Base-by-base conservation (phyloP, 2,113 vertebrate genomes). In the Pelecanoides urinatrix region DNA sequence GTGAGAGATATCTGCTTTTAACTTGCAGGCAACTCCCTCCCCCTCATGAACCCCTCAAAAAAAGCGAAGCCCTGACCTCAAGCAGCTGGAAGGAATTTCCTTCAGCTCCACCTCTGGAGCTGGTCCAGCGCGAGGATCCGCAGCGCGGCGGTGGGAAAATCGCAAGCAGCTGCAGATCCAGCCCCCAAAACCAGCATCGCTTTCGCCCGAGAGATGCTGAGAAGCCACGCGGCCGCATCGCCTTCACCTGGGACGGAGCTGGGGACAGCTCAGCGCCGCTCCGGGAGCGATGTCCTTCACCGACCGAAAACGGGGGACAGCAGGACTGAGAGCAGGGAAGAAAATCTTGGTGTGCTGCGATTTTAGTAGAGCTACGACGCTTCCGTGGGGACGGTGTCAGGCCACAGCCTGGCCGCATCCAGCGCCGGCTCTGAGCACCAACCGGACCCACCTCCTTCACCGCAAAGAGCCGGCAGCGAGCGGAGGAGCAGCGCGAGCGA, bases 21-120 rank as follows among this genome's bases (percentile, higher is more conserved):
- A 90, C 49, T 90, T 4, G 0, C n/a, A 32, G 9, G 56, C 27
- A 62, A 45, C 25, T 13, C 49, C 38, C 38, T n/a, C 38, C 55
- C 90, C 67, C 22, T 87, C 2, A 1, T 14, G 92, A 92, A 92
- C 90, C 95, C 94, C 95, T 47, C 81, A 87, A 89, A 89, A 27
- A 91, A 87, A 92, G 70, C 0, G 0, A 82, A 85, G 85, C 26
- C 62, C 40, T 52, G 70, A 87, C 76, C 55, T 92, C 86, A 62
- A 91, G 77, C 94, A 96, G 96, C 91, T 95, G 92, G 89, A 94
- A 92, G 88, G 95, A 95, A 97, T 97, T 95, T 95, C 91, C 91
- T 88, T 34, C 68, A 66, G 92, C 94, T 90, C 89, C 2, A 55
- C 68, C 85, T 92, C 91, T 94, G 90, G 88, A 93, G 74, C 70